These are phyloP conservation scores for Melanotaenia boesemani DNA, from an alignment of 2,797 vertebrate genomes.

Conservation along the genomic window DNA sequence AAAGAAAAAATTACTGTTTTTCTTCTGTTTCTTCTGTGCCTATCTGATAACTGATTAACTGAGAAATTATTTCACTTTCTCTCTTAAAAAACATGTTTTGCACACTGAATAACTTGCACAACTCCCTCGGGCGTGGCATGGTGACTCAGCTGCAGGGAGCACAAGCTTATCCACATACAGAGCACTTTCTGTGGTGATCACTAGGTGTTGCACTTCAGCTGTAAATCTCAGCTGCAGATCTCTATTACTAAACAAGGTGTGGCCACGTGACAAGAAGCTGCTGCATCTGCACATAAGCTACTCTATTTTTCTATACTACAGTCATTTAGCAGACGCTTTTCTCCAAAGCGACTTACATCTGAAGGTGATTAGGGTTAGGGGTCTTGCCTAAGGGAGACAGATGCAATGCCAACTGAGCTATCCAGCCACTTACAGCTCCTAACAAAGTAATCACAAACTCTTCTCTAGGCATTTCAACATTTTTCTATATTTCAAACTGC, in stretches of 20 bases:
- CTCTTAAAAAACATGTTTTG: not conserved
- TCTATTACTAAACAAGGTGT: conserved; percentile 33
- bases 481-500: not conserved
- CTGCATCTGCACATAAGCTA: not conserved
- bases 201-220: conserved; percentile 66
- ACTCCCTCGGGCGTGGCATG: conserved; percentile 20
- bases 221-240: not conserved
- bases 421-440: too few species aligned
- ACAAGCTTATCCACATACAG: accelerated
- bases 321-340: too few species aligned
- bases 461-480: not conserved
- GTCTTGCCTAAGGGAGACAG: too few species aligned
- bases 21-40: not conserved
- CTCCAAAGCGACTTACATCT: too few species aligned
- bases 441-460: not conserved
- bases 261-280: conserved; percentile 22
- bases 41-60: not conserved
- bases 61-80: not conserved
- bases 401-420: too few species aligned
- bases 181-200: conserved; percentile 3
- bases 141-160: conserved; percentile 19
- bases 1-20: not conserved
- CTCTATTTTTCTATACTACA: too few species aligned
- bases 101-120: not conserved
- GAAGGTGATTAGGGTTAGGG: too few species aligned